Evolutionary conservation across 2,888 invertebrate genomes (phyloP), one percentile per base, ranked within the genome.

Genomic region (Imbricaverruca yamaguchii): DNA sequence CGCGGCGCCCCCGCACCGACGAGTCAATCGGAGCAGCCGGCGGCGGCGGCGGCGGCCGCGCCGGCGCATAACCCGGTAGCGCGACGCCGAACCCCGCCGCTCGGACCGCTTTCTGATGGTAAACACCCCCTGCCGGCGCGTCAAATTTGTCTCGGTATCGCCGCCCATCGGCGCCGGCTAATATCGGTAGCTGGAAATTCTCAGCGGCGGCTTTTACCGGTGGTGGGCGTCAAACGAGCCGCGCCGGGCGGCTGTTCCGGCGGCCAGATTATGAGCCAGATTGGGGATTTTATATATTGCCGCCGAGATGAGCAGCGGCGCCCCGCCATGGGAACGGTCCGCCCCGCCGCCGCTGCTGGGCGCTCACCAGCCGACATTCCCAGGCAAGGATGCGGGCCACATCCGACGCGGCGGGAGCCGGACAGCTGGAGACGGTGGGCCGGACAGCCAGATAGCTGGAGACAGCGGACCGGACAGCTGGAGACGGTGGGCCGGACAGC

Each of bases 111-210:
- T 74, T 74, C 74, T 74, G 55, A 74, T 74, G 74, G 74, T 74
- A 74, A 74, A 74, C 74, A 74, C 74, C 74, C 74, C 74, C 74
- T 74, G 74, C 74, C 74, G 74, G 74, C 74, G 74, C 74, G 74
- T 74, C 74, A 53, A 53, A 74, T 74, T 74, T 74, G 74, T 74
- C 74, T 74, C 74, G 9, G 21, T 74, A 74, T 74, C 74, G 74
- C 53, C 39, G 53, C 74, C 21, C 15, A 74, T 74, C 74, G 74
- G 53, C 55, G 74, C 53, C 74, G 55, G 25, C 69, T 39, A 69
- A 69, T 69, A 69, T 74, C 74, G 74, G 74, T 23, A 74, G 74
- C 74, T 12, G 1, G 7, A 23, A 23, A 65, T 65, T 65, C 65
- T 65, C 65, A 23, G 74, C 55, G 74, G 74, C 74, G 15, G 74